Evolutionary conservation across 2,888 invertebrate genomes (phyloP).

Genomic region (Pterostichus niger): DNA sequence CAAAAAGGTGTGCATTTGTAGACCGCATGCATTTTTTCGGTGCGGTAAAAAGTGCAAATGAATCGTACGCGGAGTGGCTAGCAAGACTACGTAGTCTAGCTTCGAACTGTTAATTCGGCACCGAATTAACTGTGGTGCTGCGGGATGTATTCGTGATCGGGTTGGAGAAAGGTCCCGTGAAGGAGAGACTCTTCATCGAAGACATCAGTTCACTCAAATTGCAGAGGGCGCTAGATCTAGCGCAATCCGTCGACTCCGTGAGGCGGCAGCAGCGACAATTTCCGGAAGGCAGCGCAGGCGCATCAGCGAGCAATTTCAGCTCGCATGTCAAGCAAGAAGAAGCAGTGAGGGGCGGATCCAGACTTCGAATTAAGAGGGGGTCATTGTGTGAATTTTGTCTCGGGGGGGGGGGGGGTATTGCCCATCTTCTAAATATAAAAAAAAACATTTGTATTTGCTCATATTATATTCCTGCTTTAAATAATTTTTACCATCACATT

Average conservation of each 20-base stretch:
- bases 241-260: conserved; percentile 66
- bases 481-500: too few relatives aligned
- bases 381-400: too few relatives aligned
- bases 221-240: conserved; percentile 67
- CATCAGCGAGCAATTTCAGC: too few relatives aligned
- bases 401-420: too few relatives aligned
- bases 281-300: not conserved
- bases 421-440: too few relatives aligned
- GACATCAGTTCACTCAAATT: conserved; percentile 67
- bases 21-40: conserved; percentile 4
- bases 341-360: too few relatives aligned
- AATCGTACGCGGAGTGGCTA: conserved; percentile 22
- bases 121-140: conserved; percentile 62
- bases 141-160: conserved; percentile 69
- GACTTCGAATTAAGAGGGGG: too few relatives aligned
- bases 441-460: too few relatives aligned
- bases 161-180: conserved; percentile 66
- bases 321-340: too few relatives aligned
- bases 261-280: too few relatives aligned
- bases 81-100: conserved; percentile 67
- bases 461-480: too few relatives aligned
- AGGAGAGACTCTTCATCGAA: conserved; percentile 68
- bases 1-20: not conserved
- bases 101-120: conserved; percentile 61
- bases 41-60: not conserved